Evolutionary conservation across 2,888 invertebrate species (phyloP), one percentile per base, ranked within the genome.

Genomic region (Emmelina monodactyla): DNA sequence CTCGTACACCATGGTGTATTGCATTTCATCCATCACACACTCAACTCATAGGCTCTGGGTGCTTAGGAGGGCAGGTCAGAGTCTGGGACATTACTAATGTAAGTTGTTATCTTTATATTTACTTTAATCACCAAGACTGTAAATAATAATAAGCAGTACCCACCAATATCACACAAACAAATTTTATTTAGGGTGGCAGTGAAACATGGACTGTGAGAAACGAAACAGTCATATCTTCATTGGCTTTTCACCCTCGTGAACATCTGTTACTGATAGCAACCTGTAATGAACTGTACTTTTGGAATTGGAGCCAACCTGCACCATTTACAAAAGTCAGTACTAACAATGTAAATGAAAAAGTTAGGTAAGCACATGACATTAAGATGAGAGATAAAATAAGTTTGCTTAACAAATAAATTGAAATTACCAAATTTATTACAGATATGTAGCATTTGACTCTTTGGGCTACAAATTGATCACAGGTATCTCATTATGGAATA

Each of bases 1-100:
- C 92, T 2, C 82, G 94, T 22, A 94, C 93, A 10, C 94, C 94
- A 1, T 94, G 94, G 94, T 92, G 92, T 55, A 86, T 94, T 33
- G 91, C 91, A 28, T 94, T 93, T 64, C 94, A 94, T 71, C 93
- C 93, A 0, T 86, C 88, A 5, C 89, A 87, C 38, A 88, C 89
- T 55, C 88, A 92, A 53, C 87, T 94, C 33, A 82, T 94, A 31
- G 94, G 92, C 15, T 91, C 92, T 1, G 94, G 94, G 1, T 94
- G 94, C 61, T 83, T 94, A 1, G 92, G 89, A 5, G 94, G 94
- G 6, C 91, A 93, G 83, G 93, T 94, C 33, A 78, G 93, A 46
- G 91, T 94, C 30, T 94, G 94, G 94, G 93, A 94, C 71, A 72
- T 76, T 39, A 64, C 69, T 19, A 73, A 68, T 63, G 73, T 78